Conservation (phyloP, 2,113 vertebrate genomes). For the Chaetorhynchus papuensis region DNA sequence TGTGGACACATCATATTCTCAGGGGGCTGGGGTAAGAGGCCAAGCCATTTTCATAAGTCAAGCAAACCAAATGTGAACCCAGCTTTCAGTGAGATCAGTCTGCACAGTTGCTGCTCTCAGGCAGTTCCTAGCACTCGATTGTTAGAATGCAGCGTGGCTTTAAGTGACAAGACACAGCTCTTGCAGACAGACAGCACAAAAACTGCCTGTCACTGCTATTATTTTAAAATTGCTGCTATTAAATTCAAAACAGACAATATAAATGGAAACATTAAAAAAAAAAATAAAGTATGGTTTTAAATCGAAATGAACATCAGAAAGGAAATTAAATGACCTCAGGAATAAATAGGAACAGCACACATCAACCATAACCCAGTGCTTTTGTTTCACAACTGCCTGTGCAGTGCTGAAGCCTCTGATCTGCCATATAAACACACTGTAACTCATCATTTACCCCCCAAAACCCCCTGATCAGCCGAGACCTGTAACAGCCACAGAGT, state of each 20-base stretch:
- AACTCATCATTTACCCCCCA: background rate
- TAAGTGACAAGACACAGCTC: background rate
- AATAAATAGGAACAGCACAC: background rate
- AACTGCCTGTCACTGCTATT: background rate
- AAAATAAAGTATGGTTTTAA: background rate
- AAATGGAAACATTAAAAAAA: background rate
- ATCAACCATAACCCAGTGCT: background rate
- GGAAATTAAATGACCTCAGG: background rate
- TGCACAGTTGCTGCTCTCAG: background rate
- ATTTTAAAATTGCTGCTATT: background rate
- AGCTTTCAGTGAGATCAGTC: background rate
- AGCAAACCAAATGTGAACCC: background rate
- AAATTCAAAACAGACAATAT: background rate
- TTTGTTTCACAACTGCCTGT: background rate
- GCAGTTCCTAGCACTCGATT: background rate
- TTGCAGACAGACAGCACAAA: background rate
- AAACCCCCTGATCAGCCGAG: background rate
- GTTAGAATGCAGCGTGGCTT: background rate
- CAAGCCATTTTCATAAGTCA: background rate
- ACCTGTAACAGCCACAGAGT: background rate
- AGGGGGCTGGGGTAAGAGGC: background rate
- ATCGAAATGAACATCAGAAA: background rate
- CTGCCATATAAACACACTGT: background rate
- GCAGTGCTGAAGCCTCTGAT: background rate
- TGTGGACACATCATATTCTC: background rate